Percentiles rank a stretch among this genome's conserved stretches.
Evolutionary conservation across 2,113 vertebrate genomes (phyloP).

Genomic region (Myrmecophaga tridactyla): DNA sequence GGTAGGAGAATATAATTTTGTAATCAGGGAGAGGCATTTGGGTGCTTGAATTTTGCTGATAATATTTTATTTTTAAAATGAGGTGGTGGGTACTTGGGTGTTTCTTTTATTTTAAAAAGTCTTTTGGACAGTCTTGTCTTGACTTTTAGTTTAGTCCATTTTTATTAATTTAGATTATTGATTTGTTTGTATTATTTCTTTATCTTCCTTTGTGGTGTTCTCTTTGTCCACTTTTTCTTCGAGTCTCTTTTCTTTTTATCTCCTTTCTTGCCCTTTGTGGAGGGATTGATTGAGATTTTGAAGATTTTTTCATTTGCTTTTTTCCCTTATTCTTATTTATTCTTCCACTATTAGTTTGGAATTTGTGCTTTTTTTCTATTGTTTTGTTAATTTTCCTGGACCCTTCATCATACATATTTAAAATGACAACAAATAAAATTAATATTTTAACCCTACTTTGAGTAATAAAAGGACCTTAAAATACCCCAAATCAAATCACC

Average conservation of each 20-base stretch:
- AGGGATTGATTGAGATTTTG: not conserved
- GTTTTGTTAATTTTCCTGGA: not conserved
- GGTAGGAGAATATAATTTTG: not conserved
- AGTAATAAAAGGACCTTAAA: not conserved
- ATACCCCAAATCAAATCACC: not conserved
- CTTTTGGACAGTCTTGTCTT: not conserved
- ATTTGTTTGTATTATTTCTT: constrained; percentile 8
- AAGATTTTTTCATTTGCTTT: not conserved
- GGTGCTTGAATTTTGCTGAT: not conserved
- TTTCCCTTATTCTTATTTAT: not conserved
- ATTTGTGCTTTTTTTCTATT: not conserved
- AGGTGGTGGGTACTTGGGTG: not conserved
- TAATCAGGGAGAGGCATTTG: not conserved
- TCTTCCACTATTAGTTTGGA: not conserved
- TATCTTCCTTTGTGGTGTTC: not conserved
- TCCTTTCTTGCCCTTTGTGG: not conserved
- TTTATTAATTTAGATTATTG: not conserved
- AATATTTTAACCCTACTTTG: not conserved
- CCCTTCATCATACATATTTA: not conserved
- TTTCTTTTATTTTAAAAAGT: not conserved
- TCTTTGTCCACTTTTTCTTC: not conserved
- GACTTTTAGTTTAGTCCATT: not conserved
- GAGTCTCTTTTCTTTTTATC: not conserved
- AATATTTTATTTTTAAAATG: not conserved
- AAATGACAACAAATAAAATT: not conserved